phyloP scores from a whole-genome alignment of 1,140 invertebrate species.

The Coelopa frigida region DNA sequence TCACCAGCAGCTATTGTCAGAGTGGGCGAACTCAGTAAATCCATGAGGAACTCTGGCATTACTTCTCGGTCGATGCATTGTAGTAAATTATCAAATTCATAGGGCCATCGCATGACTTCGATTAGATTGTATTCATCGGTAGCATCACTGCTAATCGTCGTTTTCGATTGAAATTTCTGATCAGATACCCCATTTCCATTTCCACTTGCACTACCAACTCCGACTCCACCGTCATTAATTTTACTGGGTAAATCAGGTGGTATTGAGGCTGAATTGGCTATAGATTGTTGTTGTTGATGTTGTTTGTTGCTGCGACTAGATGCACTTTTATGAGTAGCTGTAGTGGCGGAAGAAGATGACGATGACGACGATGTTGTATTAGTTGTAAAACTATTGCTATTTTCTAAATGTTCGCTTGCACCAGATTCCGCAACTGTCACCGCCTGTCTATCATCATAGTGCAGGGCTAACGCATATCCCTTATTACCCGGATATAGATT shows the following conservation, averaged over 20 bases:
- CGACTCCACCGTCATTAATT: not conserved
- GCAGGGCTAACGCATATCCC: slow-evolving; percentile 79
- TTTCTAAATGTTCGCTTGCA: not conserved
- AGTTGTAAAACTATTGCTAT: no score
- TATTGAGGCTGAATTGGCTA: slow-evolving; percentile 7
- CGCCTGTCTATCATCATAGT: slow-evolving; percentile 46
- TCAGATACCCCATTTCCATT: no score
- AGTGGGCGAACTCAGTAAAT: slow-evolving; percentile 72
- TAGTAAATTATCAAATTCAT: slow-evolving; percentile 67
- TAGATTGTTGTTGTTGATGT: slow-evolving; percentile 5
- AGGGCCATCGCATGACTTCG: slow-evolving; percentile 68
- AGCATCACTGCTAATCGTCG: no score
- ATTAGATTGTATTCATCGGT: slow-evolving; percentile 54
- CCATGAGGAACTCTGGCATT: slow-evolving; percentile 76
- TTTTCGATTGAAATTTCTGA: no score
- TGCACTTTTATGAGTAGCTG: slow-evolving; percentile 10
- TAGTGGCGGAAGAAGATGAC: slow-evolving; percentile 1
- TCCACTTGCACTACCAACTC: not conserved
- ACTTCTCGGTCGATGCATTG: slow-evolving; percentile 78
- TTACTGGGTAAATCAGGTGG: no score
- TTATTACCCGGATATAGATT: slow-evolving; percentile 88
- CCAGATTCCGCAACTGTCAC: slow-evolving; percentile 33
- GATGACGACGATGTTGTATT: not conserved
- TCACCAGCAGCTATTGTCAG: slow-evolving; percentile 29
- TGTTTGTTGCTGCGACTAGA: slow-evolving; percentile 19